Evolutionary conservation across 1,140 invertebrate genomes (phyloP), one percentile per base, ranked within the genome.

Genomic region (Drosophila dunni): DNA sequence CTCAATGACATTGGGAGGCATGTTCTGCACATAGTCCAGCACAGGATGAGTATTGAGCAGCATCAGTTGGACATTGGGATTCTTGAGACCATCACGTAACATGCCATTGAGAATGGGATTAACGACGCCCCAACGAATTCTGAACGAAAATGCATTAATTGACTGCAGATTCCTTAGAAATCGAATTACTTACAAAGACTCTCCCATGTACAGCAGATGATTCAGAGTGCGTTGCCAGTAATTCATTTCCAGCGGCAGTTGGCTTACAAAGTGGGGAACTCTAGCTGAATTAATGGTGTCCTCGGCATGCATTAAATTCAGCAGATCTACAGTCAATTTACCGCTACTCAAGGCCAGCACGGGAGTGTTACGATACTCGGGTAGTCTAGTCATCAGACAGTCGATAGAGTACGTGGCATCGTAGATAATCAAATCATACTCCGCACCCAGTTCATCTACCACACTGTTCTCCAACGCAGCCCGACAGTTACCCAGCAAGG

Each of bases 1-100:
- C 77, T 94, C 93, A 15, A 94, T 92, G 0, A 94, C 88, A 75
- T 93, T 93, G n/a, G 94, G 93, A 6, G 93, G 74, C 29, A 93
- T 57, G 7, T 93, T 91, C 45, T 92, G 81, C 4, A 93, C 73
- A 72, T 91, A 90, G 50, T 93, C 92, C 4, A 94, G 66, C 1
- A 88, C 75, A 8, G 93, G 90, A 79, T 94, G 91, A 1, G 91
- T 86, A 62, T 94, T 94, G 0, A 93, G 78, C 11, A 94, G 74
- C 10, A 92, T 74, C 0, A 94, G 7, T 34, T 85, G 81, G 3
- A 90, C 67, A 0, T 56, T 57, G 24, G 81, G 72, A 7, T 38
- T 54, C 0, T n/a, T 17, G 1, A 57, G 56, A 0, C 51, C 48
- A 0, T 36, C n/a, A 0, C 13, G 13, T 1, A 77, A 20, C 0